Evolutionary conservation across 2,113 vertebrate genomes (phyloP).

Genomic region (Thinocorus orbignyianus): DNA sequence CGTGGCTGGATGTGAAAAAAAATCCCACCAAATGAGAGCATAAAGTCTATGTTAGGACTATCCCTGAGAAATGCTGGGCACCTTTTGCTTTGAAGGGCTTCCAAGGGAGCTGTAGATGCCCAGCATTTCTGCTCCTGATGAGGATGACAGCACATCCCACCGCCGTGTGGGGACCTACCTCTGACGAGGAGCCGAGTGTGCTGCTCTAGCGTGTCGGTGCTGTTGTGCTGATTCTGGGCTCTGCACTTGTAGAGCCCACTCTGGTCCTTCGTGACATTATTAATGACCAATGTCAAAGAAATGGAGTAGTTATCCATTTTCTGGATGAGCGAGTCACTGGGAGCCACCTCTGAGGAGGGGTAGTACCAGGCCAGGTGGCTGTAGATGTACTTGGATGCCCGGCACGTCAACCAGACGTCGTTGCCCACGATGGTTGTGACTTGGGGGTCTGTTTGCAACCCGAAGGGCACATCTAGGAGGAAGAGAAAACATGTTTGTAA

Average conservation of each 20-base stretch:
- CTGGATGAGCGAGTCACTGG: background rate
- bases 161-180: constrained; percentile 57
- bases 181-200: constrained; percentile 69
- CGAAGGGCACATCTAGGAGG: constrained; percentile 72
- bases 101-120: background rate
- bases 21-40: background rate
- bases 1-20: background rate
- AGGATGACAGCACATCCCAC: fast-evolving
- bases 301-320: constrained; percentile 74
- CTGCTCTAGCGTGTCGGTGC: constrained; percentile 55
- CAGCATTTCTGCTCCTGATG: background rate
- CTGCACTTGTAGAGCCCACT: constrained; percentile 77
- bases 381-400: constrained; percentile 83
- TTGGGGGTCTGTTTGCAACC: constrained; percentile 67
- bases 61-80: background rate
- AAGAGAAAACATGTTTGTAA: background rate
- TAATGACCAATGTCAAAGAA: constrained; percentile 72
- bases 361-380: constrained; percentile 79
- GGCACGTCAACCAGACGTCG: constrained; percentile 77
- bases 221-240: constrained; percentile 70
- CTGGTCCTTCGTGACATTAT: constrained; percentile 77
- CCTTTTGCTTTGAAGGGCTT: background rate
- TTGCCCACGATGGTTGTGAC: constrained; percentile 74
- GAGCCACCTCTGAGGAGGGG: constrained; percentile 62
- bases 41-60: fast-evolving